Evolutionary conservation across 2,113 vertebrate species (phyloP), one percentile per base, ranked within the genome.

Genomic region (Chinchilla lanigera): DNA sequence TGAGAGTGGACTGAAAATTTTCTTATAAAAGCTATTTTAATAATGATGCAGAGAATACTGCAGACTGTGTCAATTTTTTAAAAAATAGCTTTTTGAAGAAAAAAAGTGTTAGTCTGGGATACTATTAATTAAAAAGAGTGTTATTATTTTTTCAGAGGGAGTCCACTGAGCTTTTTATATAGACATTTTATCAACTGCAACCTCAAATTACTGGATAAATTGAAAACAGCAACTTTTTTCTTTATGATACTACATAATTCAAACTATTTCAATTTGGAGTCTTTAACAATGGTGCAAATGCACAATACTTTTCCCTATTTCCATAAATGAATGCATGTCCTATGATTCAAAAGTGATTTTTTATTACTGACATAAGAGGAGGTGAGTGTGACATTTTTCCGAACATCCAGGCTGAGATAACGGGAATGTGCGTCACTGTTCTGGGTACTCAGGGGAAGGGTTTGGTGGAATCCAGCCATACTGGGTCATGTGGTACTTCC

Each of bases 221-320:
- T 80, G 52, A 80, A 91, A 94, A 38, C 35, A 83, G 10, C 16
- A 56, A 88, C 54, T 44, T 50, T 41, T 95, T 89, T 85, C 20
- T 78, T 30, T 80, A 61, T 71, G 17, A 84, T 60, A n/a, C 65
- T 93, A 16, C 81, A 5, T 82, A 60, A 86, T 80, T 73, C 16
- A 41, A 65, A 52, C 20, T 82, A 41, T 87, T 71, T 95, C 61
- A 61, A 69, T 41, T 61, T 85, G 35, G 3, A 75, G 26, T 85
- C 71, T 75, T 94, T 75, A 84, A 82, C 71, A 83, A 33, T 86
- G 50, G 9, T 61, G 16, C 67, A 93, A 93, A 77, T 54, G 26
- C 81, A 85, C 87, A 47, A 54, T 52, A 44, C 50, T 89, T 93
- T 96, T 96, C 44, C n/a, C 19, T 5, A 28, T 86, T 81, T 83